Evolutionary conservation across 1,140 invertebrate species (phyloP).

Genomic region (Chironomus tepperi): DNA sequence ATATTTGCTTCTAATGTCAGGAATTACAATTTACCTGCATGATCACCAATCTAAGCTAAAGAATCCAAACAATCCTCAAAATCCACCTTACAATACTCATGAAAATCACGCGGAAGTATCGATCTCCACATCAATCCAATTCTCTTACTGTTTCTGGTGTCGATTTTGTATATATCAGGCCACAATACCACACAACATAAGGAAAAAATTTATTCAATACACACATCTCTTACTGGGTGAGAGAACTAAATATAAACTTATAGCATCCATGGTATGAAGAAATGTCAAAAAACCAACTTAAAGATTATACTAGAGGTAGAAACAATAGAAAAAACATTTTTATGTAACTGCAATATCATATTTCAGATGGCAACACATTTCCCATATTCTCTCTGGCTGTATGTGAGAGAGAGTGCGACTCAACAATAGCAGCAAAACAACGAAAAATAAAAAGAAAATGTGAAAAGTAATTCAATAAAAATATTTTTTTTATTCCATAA

Average conservation of each 20-base stretch:
- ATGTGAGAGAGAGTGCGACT: background rate
- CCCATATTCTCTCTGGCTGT: background rate
- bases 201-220: too few relatives aligned
- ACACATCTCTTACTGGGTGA: background rate
- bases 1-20: too few relatives aligned
- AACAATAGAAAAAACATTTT: background rate
- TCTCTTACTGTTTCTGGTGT: too few relatives aligned
- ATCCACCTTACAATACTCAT: too few relatives aligned
- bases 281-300: constrained; percentile 9
- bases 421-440: background rate
- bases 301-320: background rate
- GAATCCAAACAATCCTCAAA: too few relatives aligned
- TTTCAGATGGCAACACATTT: constrained; percentile 8
- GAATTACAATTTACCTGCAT: too few relatives aligned
- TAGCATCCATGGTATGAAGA: background rate
- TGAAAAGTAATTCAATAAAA: constrained; percentile 10
- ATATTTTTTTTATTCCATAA: constrained; percentile 9
- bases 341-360: constrained; percentile 4
- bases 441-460: background rate
- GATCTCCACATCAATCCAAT: too few relatives aligned
- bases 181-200: constrained; percentile 3
- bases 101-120: too few relatives aligned
- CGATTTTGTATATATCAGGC: background rate
- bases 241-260: background rate
- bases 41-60: too few relatives aligned